A percentile compares a stretch with the other conserved stretches of the same genome.
phyloP scores from a whole-genome alignment of 2,113 vertebrate species.

The Oreochromis aureus region DNA sequence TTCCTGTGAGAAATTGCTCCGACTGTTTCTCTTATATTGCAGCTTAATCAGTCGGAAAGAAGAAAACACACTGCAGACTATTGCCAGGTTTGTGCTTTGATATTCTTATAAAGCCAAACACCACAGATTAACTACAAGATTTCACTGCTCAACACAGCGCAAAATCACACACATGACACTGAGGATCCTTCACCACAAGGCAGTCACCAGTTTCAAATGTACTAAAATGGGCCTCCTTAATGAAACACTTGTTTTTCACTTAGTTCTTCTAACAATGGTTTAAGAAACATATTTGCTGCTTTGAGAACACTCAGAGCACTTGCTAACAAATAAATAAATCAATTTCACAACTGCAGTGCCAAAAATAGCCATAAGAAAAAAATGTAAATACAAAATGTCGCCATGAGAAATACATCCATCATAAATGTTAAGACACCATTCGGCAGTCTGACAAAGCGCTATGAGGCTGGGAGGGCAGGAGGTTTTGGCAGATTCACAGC shows the following conservation, averaged over 20 bases:
- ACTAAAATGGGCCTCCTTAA: background rate
- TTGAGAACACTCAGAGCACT: constrained; percentile 34
- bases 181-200: constrained; percentile 6
- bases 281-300: constrained; percentile 11
- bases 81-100: constrained; percentile 49
- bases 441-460: constrained; percentile 28
- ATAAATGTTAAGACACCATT: constrained; percentile 65
- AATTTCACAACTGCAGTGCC: constrained; percentile 25
- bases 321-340: constrained; percentile 34
- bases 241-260: background rate
- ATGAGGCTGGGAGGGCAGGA: constrained; percentile 1
- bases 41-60: constrained; percentile 18
- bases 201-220: background rate
- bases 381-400: constrained; percentile 50
- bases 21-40: constrained; percentile 8
- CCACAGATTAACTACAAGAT: constrained; percentile 50
- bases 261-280: background rate
- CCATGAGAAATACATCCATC: constrained; percentile 59
- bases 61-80: constrained; percentile 20
- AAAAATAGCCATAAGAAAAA: constrained; percentile 36
- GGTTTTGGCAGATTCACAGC: constrained; percentile 41
- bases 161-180: constrained; percentile 50
- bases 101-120: constrained; percentile 52
- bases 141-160: constrained; percentile 50
- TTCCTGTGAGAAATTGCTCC: constrained; percentile 36